phyloP scores from a whole-genome alignment of 2,797 vertebrate species.

The Crax fasciolata region DNA sequence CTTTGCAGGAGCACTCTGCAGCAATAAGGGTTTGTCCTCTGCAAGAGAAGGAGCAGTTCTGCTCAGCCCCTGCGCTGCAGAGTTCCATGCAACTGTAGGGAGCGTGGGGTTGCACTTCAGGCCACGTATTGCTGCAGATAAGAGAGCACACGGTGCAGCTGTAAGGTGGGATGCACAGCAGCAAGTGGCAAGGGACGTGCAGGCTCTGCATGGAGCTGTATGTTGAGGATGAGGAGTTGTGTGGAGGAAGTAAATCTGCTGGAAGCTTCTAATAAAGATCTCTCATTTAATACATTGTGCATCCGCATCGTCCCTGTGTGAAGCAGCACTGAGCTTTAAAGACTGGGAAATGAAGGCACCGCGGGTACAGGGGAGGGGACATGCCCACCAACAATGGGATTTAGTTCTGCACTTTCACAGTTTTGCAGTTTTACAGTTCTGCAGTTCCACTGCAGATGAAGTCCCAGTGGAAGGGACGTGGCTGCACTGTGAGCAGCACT shows the following conservation, averaged over 20 bases:
- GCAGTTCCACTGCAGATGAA: no score
- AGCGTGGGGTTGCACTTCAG: not conserved
- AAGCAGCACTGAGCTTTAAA: not conserved
- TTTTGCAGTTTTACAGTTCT: no score
- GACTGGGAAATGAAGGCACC: not conserved
- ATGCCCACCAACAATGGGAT: no score
- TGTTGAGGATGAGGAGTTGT: not conserved
- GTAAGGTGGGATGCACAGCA: not conserved
- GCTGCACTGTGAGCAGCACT: not conserved
- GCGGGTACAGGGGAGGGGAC: no score
- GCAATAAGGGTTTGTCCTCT: not conserved
- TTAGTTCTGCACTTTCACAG: no score
- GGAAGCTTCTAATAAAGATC: constrained; percentile 67
- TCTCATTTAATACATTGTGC: not conserved
- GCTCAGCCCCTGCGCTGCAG: not conserved
- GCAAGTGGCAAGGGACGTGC: not conserved
- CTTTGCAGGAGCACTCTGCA: not conserved
- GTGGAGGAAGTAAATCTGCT: not conserved
- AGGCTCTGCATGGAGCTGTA: not conserved
- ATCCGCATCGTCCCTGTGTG: not conserved
- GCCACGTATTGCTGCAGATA: not conserved
- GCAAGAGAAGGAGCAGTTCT: not conserved
- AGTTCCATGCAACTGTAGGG: not conserved
- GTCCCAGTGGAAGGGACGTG: not conserved
- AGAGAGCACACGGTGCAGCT: not conserved